Base-by-base conservation (phyloP, 2,888 invertebrate species). In the Polyommatus iphigenia region DNA sequence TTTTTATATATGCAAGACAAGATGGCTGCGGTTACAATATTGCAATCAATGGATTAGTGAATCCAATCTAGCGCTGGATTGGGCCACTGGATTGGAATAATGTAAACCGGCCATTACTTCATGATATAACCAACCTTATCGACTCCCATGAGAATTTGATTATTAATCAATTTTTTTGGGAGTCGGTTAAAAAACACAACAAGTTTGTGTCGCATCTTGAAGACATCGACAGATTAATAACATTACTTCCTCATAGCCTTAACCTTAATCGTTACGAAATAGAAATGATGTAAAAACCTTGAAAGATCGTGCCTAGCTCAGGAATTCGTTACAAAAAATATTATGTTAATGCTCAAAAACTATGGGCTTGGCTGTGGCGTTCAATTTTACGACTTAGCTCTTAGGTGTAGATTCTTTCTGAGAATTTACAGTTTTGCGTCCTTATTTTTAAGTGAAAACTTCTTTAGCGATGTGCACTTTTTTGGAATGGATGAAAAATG, bases 201-300 rank as follows among this genome's bases (percentile, higher is more conserved):
- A 62, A 10, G 24, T 20, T 62, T 62, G 13, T 20, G 59, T 62
- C 20, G 59, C 20, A 20, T 62, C 10, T 20, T 5, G 4, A 13
- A 29, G 15, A 29, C 29, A 32, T 67, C 29, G 15, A 24, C 3
- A 62, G 36, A 41, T 41, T 20, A 73, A 46, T 41, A n/a, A 73
- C 75, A 18, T 20, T 29, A 50, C 75, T 75, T 78, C 73, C 77
- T 73, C 59, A 78, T 75, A 71, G 36, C 78, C 71, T 78, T 75
- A 76, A 78, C 76, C 71, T 78, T 78, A 78, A 78, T 78, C 24
- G 71, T 67, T 75, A 78, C 73, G 73, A 78, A 78, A 78, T 78
- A 78, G 77, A 78, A 78, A 78, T 73, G 85, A 87, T 87, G 86
- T 87, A 88, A 88, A 87, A 59, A 73, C 77, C 77, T 78, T 78